Evolutionary conservation across 2,113 vertebrate genomes (phyloP).

Genomic region (Marmota flaviventris): DNA sequence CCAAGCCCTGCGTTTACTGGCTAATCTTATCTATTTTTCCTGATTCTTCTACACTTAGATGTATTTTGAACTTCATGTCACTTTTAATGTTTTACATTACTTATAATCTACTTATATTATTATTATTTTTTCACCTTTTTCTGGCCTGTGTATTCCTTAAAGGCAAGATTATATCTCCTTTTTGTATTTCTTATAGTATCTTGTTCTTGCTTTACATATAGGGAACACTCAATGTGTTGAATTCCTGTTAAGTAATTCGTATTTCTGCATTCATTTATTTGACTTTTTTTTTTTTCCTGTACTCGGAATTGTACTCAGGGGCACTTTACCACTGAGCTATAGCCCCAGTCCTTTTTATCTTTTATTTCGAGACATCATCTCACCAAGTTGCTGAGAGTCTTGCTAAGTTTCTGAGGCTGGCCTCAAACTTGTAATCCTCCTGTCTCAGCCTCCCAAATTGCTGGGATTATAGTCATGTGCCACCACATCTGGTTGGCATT

Average conservation of each 20-base stretch:
- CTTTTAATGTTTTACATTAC: slow-evolving; percentile 23
- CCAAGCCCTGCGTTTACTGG: neutral
- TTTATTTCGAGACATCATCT: no score
- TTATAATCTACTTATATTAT: neutral
- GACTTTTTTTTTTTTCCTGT: no score
- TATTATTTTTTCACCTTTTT: neutral
- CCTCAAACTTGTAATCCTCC: no score
- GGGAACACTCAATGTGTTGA: neutral
- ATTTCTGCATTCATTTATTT: neutral
- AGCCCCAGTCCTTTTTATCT: no score
- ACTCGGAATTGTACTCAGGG: no score
- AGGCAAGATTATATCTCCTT: neutral
- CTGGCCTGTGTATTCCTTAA: neutral
- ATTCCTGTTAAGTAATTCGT: neutral
- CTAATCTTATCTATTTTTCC: neutral
- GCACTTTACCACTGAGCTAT: no score
- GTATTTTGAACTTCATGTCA: slow-evolving; percentile 26
- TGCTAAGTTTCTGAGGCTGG: no score
- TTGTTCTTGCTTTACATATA: neutral
- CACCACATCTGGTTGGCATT: neutral
- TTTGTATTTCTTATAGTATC: neutral
- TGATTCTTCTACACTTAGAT: neutral
- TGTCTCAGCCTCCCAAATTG: no score
- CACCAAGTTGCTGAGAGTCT: no score
- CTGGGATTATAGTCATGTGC: no score